A percentile compares a stretch with the other conserved stretches of the same genome.
phyloP scores from a whole-genome alignment of 2,113 vertebrate species.

The Hemiscyllium ocellatum region DNA sequence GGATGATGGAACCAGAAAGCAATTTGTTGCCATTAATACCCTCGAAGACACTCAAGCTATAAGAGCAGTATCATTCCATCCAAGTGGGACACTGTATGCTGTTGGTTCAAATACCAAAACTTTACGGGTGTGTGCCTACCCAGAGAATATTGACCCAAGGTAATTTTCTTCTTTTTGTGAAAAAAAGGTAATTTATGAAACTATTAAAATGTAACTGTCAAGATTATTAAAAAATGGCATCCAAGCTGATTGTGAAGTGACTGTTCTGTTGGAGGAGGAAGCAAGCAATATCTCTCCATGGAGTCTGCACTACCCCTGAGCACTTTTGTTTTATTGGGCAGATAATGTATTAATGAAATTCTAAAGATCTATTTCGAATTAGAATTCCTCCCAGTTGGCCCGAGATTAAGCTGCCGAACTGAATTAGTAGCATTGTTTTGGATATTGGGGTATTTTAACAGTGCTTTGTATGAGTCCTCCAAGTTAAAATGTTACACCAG shows the following conservation, averaged over 20 bases:
- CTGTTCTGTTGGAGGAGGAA: not conserved
- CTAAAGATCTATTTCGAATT: not conserved
- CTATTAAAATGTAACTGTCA: not conserved
- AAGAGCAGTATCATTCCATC: conserved; percentile 92
- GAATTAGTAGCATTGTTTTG: not conserved
- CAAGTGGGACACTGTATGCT: conserved; percentile 84
- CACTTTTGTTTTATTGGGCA: not conserved
- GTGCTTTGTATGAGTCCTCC: not conserved
- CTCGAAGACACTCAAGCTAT: conserved; percentile 95
- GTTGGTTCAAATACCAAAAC: conserved; percentile 98
- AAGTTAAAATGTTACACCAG: not conserved
- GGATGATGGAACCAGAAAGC: conserved; percentile 72
- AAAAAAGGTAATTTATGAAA: not conserved
- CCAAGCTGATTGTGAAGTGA: not conserved
- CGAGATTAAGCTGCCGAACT: not conserved
- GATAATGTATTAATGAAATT: not conserved
- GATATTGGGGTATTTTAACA: not conserved
- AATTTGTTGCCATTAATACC: conserved; percentile 77
- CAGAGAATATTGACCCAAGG: conserved; percentile 71
- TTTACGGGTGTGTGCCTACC: conserved; percentile 86
- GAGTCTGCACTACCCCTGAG: not conserved
- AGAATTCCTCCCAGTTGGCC: not conserved
- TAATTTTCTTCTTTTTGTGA: conserved; percentile 44
- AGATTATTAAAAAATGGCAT: too few species aligned
- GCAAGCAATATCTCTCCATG: not conserved